Evolutionary conservation across 1,140 invertebrate genomes (phyloP), one percentile per base, ranked within the genome.

Genomic region (Lordiphosa clarofinis): DNA sequence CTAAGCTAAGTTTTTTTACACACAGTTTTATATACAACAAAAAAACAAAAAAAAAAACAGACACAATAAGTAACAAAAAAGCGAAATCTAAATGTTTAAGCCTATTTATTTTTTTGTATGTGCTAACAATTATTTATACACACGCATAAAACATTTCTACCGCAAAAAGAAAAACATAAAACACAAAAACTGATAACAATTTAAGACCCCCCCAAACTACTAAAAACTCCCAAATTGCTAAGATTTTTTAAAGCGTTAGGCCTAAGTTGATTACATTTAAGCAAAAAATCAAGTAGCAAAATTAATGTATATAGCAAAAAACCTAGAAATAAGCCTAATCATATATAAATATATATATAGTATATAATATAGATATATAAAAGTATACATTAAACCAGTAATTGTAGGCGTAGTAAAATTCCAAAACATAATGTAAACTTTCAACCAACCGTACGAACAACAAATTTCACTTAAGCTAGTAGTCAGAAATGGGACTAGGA

Each of bases 91-190:
- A 68, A 69, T 64, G 57, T 84, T 46, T 82, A 84, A 82, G 76
- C 46, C 72, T 82, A 84, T 82, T 82, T 82, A 82, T 82, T 82
- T 69, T 31, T 84, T 82, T 64, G 60, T 65, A 76, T 76, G 73
- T 82, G 66, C 57, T 61, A 69, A 70, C 65, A 70, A 31, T 70
- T 70, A 82, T 82, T 82, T 84, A 74, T 81, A 79, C 57, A 67
- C 53, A 63, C 43, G 63, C 53, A 53, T 56, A 24, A 72, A 68
- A 47, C 73, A 66, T 60, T 73, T 70, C 55, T 62, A 59, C 44
- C 37, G 39, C 65, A 40, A 37, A 40, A 64, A 62, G 36, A 15
- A 40, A 63, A 57, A 39, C 12, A 56, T 0, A 21, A 21, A 5
- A 24, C 21, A 24, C 21, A 24, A 61, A 79, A 82, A 84, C 78